Evolutionary conservation across 2,888 invertebrate species (phyloP), one percentile per base, ranked within the genome.

Genomic region (Amphiduros pacificus): DNA sequence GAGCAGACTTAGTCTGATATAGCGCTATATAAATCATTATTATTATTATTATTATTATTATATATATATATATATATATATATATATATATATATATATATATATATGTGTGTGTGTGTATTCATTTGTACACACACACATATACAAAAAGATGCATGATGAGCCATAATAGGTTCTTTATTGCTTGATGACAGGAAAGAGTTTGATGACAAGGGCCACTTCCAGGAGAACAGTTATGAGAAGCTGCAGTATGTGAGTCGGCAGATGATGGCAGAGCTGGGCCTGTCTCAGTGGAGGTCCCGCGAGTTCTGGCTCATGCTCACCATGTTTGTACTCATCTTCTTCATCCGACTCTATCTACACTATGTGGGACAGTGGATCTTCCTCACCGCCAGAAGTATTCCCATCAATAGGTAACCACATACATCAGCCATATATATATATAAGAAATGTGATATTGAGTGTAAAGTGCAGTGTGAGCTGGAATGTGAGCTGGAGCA

Each of bases 251-350:
- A 79, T 68, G 70, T 80, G 9, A 65, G 71, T 0, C 74, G 78
- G 0, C 75, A 75, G 73, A 73, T 80, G 56, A 54, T 79, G 53
- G 73, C 78, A 0, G 80, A 80, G 66, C 68, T 80, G 17, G 80
- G 80, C 1, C 63, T 79, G 48, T 75, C 78, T 2, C 76, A 79
- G 71, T 80, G 80, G 79, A 62, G 78, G 4, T 76, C 76, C 63
- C 50, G 75, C 26, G 78, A 80, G 61, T 80, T 80, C 74, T 80
- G 80, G 80, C 74, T 72, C 22, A 79, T 79, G 79, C 55, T 80
- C 51, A 61, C 78, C 50, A 70, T 80, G 71, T 72, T 80, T 55
- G 66, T 76, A 28, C 57, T 79, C 31, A 68, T 74, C 22, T 80
- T 79, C 71, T 80, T 79, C 72, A 56, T 79, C 26, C 63, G 79